These are phyloP conservation scores for Ryuthela nishihirai DNA, from an alignment of 2,888 invertebrate genomes.

Conservation along the genomic window DNA sequence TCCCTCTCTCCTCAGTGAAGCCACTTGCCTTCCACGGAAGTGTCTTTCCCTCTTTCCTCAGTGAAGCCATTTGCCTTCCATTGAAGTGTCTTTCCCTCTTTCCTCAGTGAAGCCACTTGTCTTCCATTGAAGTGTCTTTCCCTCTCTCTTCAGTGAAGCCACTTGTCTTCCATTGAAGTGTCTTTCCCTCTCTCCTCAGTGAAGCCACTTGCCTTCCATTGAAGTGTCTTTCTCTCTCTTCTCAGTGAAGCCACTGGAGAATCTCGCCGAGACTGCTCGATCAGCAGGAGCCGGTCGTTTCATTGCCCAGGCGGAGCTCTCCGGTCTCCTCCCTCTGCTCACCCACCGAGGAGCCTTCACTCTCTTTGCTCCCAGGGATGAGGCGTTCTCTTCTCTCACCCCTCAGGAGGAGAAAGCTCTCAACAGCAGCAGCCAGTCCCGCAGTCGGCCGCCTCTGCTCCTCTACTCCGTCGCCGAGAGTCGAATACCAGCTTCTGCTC, in stretches of 20 bases:
- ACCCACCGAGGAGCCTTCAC: slow-evolving; percentile 21
- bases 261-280: slow-evolving; percentile 18
- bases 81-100: too few relatives aligned
- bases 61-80: too few relatives aligned
- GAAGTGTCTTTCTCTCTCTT: too few relatives aligned
- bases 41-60: too few relatives aligned
- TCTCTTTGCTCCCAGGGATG: slow-evolving; percentile 14
- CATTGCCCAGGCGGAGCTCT: slow-evolving; percentile 16
- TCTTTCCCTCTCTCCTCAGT: too few relatives aligned
- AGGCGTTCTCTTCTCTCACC: slow-evolving; percentile 6
- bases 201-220: too few relatives aligned
- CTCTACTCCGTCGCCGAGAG: slow-evolving; percentile 33
- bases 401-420: slow-evolving; percentile 15
- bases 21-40: too few relatives aligned
- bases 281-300: slow-evolving; percentile 11
- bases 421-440: slow-evolving; percentile 12
- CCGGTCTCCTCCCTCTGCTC: slow-evolving; percentile 20
- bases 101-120: too few relatives aligned
- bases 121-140: too few relatives aligned
- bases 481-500: slow-evolving; percentile 14
- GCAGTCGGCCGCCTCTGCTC: slow-evolving; percentile 24
- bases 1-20: too few relatives aligned
- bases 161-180: too few relatives aligned
- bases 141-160: too few relatives aligned
- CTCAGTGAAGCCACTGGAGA: slow-evolving; percentile 21